These are phyloP conservation scores for Holocentrus rufus DNA, from an alignment of 2,797 vertebrate species.

Conservation along the genomic window DNA sequence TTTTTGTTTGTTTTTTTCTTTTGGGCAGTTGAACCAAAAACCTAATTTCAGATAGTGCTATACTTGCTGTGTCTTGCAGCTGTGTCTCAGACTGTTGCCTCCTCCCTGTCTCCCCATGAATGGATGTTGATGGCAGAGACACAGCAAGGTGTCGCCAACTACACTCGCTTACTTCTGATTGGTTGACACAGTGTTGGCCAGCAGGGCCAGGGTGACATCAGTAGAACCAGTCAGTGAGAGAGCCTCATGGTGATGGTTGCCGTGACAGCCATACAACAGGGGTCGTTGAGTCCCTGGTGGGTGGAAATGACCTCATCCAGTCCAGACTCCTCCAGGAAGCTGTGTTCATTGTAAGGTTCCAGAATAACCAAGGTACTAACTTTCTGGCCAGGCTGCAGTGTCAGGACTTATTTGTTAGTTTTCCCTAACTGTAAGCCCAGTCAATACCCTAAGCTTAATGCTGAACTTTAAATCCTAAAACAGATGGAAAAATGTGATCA, in stretches of 20 bases:
- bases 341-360: slow-evolving; percentile 4
- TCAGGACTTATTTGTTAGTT: not conserved
- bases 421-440: not conserved
- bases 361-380: not conserved
- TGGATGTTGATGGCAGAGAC: slow-evolving; percentile 48
- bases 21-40: slow-evolving; percentile 27
- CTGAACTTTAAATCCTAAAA: no score
- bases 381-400: not conserved
- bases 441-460: not conserved
- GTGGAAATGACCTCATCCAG: slow-evolving; percentile 25
- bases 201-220: slow-evolving; percentile 19
- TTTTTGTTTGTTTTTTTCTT: slow-evolving; percentile 21
- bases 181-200: slow-evolving; percentile 38
- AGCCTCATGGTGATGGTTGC: slow-evolving; percentile 34
- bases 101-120: slow-evolving; percentile 52
- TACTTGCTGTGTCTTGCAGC: slow-evolving; percentile 38
- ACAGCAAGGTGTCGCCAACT: slow-evolving; percentile 37
- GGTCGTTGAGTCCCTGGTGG: slow-evolving; percentile 14
- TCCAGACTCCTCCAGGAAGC: slow-evolving; percentile 8
- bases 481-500: not conserved
- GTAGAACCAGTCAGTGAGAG: slow-evolving; percentile 2
- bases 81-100: slow-evolving; percentile 40
- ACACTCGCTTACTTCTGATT: slow-evolving; percentile 41
- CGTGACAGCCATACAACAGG: slow-evolving; percentile 25
- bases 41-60: slow-evolving; percentile 14